These are phyloP conservation scores for Tupaia chinensis DNA, from an alignment of 2,113 vertebrate species.

Conservation along the genomic window DNA sequence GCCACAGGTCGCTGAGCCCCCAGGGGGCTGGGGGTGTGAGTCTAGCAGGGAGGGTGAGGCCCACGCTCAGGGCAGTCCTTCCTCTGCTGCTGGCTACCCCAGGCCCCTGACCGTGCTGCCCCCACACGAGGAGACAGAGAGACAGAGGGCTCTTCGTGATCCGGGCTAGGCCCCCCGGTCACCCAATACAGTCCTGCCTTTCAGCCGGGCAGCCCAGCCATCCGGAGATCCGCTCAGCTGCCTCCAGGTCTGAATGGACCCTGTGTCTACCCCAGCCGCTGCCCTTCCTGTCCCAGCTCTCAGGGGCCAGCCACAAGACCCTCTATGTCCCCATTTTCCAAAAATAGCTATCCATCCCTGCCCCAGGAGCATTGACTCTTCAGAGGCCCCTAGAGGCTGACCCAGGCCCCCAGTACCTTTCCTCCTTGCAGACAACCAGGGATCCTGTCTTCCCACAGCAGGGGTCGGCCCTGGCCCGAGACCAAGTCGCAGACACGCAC, in stretches of 20 bases:
- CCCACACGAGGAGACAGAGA: neutral
- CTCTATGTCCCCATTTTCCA: conserved; percentile 69
- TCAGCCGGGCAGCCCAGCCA: conserved; percentile 64
- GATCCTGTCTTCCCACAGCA: too few relatives aligned
- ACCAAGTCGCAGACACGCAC: too few relatives aligned
- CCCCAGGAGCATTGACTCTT: neutral
- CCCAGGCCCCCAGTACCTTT: neutral
- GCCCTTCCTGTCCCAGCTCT: neutral
- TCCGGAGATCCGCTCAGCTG: conserved; percentile 66
- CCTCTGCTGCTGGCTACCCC: neutral
- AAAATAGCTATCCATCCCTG: conserved; percentile 75
- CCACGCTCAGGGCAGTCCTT: neutral
- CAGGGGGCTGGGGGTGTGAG: too few relatives aligned
- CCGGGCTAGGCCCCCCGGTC: conserved; percentile 57
- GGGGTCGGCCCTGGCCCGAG: neutral
- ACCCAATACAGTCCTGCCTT: conserved; percentile 79
- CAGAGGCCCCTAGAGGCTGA: neutral
- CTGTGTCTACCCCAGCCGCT: conserved; percentile 73
- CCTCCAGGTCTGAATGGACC: conserved; percentile 75
- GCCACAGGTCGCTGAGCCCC: too few relatives aligned
- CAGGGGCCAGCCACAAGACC: conserved; percentile 47
- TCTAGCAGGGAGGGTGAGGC: too few relatives aligned
- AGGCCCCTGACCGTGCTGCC: too few relatives aligned
- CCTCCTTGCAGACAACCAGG: neutral
- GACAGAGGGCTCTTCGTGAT: conserved; percentile 74